These are phyloP conservation scores for Latrodectus geometricus DNA, from an alignment of 1,140 invertebrate genomes.

Conservation along the genomic window DNA sequence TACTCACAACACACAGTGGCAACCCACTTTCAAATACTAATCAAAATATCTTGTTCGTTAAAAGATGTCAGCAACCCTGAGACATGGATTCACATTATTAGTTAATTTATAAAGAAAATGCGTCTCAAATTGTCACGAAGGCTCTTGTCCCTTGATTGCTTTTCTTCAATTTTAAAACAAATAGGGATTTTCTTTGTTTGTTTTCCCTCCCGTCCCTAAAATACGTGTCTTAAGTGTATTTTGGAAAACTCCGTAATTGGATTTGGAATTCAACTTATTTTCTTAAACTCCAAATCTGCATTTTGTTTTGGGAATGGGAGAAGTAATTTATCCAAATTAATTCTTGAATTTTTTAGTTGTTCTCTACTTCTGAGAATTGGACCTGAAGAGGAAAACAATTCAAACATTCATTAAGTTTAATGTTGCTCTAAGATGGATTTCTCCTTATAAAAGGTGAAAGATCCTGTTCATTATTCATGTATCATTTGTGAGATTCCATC, in stretches of 20 bases:
- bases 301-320: not conserved
- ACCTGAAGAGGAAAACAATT: not conserved
- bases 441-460: too few species aligned
- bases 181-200: conserved; percentile 11
- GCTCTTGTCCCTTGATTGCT: conserved; percentile 56
- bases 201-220: conserved; percentile 8
- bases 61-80: conserved; percentile 44
- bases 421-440: not conserved
- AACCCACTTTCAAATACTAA: conserved; percentile 54
- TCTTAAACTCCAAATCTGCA: conserved; percentile 17
- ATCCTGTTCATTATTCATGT: too few species aligned
- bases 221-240: conserved; percentile 38
- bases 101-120: conserved; percentile 57
- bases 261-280: conserved; percentile 52
- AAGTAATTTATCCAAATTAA: conserved; percentile 42
- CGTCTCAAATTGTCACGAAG: conserved; percentile 46
- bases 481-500: too few species aligned
- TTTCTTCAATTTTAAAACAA: conserved; percentile 47
- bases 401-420: not conserved
- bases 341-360: conserved; percentile 3
- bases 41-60: conserved; percentile 59
- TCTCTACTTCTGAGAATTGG: not conserved
- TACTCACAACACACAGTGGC: not conserved
- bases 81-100: conserved; percentile 57
- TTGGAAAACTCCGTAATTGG: conserved; percentile 42